A percentile compares a stretch with the other conserved stretches of the same genome.
These are phyloP conservation scores for Epirrita christyi DNA, from an alignment of 2,888 invertebrate species.

Conservation along the genomic window DNA sequence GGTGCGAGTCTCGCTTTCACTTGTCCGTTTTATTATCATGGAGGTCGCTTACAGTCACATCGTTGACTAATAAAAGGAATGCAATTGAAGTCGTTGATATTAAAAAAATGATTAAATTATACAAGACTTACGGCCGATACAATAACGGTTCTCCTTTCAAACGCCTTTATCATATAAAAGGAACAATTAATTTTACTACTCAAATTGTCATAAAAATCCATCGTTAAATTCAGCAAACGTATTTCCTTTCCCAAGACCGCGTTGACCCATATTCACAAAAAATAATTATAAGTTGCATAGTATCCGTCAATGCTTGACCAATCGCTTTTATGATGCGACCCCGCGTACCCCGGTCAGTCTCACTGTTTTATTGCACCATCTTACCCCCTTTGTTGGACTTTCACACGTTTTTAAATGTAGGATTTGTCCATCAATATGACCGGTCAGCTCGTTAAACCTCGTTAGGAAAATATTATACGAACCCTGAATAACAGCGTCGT, in stretches of 20 bases:
- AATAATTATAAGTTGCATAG: constrained; percentile 54
- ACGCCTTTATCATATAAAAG: constrained; percentile 27
- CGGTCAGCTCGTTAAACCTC: constrained; percentile 71
- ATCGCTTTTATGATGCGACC: constrained; percentile 71
- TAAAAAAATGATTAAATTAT: constrained; percentile 6
- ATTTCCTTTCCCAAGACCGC: constrained; percentile 79
- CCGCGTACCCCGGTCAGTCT: constrained; percentile 56
- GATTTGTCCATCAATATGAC: constrained; percentile 68
- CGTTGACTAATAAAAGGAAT: not conserved
- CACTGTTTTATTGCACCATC: constrained; percentile 59
- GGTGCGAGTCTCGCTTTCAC: no score
- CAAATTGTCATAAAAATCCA: constrained; percentile 33
- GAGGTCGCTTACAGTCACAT: constrained; percentile 1
- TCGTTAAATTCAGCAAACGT: constrained; percentile 26
- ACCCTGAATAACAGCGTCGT: constrained; percentile 76
- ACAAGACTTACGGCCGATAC: constrained; percentile 14
- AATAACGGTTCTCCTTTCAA: constrained; percentile 22
- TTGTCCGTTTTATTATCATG: no score
- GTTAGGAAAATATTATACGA: constrained; percentile 60
- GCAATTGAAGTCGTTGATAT: constrained; percentile 1
- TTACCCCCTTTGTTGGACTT: constrained; percentile 68
- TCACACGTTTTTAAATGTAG: constrained; percentile 79
- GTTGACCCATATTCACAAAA: constrained; percentile 72
- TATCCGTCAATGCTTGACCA: constrained; percentile 77
- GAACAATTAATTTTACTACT: constrained; percentile 31